Base-by-base conservation (phyloP, 2,113 vertebrate species). In the Elaphurus davidianus region DNA sequence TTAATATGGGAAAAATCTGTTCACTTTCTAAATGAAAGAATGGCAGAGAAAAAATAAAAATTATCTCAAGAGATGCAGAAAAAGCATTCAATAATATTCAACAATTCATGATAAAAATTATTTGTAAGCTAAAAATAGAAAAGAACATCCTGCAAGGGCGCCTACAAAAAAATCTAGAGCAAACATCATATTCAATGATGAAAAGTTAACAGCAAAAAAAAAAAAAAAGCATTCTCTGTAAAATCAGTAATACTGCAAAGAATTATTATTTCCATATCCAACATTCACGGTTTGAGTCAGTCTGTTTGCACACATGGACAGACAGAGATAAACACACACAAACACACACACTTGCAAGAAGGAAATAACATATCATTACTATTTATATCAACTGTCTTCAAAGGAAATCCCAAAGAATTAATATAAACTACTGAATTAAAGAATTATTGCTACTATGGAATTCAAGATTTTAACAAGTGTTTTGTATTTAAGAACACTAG, bases 1-100 rank as follows among this genome's bases (percentile, higher is more conserved):
- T 97, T 59, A 94, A 78, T 54, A 84, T 47, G 28, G 83, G 27
- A 92, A 87, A 89, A 97, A 78, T 78, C 64, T 96, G 52, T 85
- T 67, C 30, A 91, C 47, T 81, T 93, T 45, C 17, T 62, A 92
- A 85, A 93, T 59, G 50, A 94, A 97, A 97, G 23, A 92, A 5
- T 74, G 25, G 52, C 93, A 25, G 43, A 87, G 23, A 50, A 87
- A 86, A 96, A 33, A 59, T 47, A 82, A 25, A 25, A 8, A 87
- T 86, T 30, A 40, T 85, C n/a, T 90, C 62, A 79, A 67, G 28
- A 90, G 40, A 84, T 57, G n/a, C 5, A 96, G 21, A 92, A 93
- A 93, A 94, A 67, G n/a, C 6, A 93, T 84, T 91, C 57, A 94
- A 12, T 79, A 88, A 91, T 40, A 90, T 87, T 94, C 27, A 94